phyloP scores from a whole-genome alignment of 2,888 invertebrate genomes.

The Gastracanthus pulcherrimus region DNA sequence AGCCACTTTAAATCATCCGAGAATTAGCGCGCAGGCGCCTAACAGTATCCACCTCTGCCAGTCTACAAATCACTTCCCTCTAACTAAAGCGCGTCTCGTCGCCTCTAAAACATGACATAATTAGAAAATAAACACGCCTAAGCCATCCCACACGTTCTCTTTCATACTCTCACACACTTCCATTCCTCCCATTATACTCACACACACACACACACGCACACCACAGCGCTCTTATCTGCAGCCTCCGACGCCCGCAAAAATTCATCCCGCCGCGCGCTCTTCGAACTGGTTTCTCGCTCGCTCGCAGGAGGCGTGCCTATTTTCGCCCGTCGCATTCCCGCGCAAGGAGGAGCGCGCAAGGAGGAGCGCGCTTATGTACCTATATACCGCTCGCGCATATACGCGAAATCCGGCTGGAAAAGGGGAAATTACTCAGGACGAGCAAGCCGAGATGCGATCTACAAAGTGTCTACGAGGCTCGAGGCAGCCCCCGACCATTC shows the following conservation, averaged over 20 bases:
- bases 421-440: background rate
- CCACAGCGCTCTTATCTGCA: background rate
- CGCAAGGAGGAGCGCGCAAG: background rate
- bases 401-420: background rate
- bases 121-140: background rate
- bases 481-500: too few species aligned
- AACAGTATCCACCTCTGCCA: background rate
- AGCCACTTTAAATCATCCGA: too few species aligned
- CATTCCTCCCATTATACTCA: background rate
- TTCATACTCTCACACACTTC: too few species aligned
- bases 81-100: too few species aligned
- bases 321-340: background rate
- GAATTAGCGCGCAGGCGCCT: slow-evolving; percentile 6
- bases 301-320: background rate
- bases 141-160: too few species aligned
- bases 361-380: background rate
- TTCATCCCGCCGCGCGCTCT: too few species aligned
- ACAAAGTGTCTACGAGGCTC: too few species aligned
- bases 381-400: background rate
- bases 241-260: background rate
- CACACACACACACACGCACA: background rate
- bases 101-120: slow-evolving; percentile 37
- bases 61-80: background rate
- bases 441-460: too few species aligned
- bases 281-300: background rate